phyloP scores from a whole-genome alignment of 2,113 vertebrate species.

The Typhlomys cinereus region DNA sequence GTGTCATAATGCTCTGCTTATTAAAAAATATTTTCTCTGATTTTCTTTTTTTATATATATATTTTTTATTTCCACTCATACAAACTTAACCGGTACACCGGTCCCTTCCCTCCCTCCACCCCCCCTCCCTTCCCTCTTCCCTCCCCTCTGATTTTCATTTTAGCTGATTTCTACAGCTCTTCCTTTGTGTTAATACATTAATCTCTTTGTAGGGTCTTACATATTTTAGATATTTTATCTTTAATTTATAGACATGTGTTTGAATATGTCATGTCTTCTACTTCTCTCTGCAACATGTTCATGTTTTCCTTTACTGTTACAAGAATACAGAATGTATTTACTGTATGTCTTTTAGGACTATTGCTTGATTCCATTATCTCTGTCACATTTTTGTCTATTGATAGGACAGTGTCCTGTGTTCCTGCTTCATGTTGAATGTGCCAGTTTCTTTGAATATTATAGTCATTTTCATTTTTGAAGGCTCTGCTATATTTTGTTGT shows the following conservation, averaged over 20 bases:
- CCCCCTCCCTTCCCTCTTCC: too few relatives aligned
- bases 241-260: neutral
- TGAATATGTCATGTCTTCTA: neutral
- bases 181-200: neutral
- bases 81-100: too few relatives aligned
- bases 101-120: too few relatives aligned
- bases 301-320: neutral
- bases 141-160: neutral
- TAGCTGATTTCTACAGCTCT: neutral
- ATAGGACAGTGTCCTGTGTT: neutral
- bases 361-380: neutral
- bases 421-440: neutral
- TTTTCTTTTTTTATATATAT: slow-evolving; percentile 7
- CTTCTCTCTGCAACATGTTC: neutral
- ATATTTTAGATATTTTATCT: neutral
- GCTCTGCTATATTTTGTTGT: neutral
- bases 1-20: neutral
- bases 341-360: neutral
- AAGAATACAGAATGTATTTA: neutral
- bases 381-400: neutral
- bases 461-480: neutral
- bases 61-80: too few relatives aligned
- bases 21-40: neutral
- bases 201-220: neutral
- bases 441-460: neutral